Base-by-base conservation (phyloP, 53 echinoderm and acorn worm species). In the Echinometra lucunter region DNA sequence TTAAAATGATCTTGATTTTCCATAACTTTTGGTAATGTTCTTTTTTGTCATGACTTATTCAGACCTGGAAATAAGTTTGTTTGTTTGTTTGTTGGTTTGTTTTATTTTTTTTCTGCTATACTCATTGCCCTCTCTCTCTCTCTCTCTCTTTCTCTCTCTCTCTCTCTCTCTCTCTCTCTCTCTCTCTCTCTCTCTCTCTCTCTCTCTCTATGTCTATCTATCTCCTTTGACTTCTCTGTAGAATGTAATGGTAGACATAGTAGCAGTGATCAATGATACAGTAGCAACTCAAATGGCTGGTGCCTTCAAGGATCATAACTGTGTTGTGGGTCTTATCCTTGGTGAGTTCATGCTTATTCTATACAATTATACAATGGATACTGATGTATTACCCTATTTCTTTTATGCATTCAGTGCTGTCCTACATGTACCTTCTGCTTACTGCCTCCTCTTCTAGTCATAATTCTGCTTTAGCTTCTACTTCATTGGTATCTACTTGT, bases 211-310 rank as follows among this genome's bases (percentile, higher is more conserved):
- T 49, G 49, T 49, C 49, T 49, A 4, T 49, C 53, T 81, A 23
- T 5, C 19, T 44, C 23, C 5, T 42, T 81, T 23, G 40, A 44
- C 23, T 81, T 18, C 38, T 90, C 57, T 90, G 80, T 53, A 95
- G 91, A 90, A 90, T 95, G 90, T 80, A 17, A 40, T 17, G 0
- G 90, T 95, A 15, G 95, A 95, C 58, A 90, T 95, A 45, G 91
- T 95, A 75, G 95, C 95, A 44, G 58, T 95, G 17, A 91, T 95
- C 35, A 95, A 95, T 37, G 95, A 95, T 44, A 95, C 95, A 7
- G 91, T 91, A 44, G 95, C 90, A 0, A 90, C 91, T 27, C 95
- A 90, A 38, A 90, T 95, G 91, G 90, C 95, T 56, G 90, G 95
- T 38, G 95, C 95, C n/a, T 95, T 90, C 81, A 78, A 78, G 37